Conservation (phyloP, 2,888 invertebrate genomes). For the Scaptomyza flava region DNA sequence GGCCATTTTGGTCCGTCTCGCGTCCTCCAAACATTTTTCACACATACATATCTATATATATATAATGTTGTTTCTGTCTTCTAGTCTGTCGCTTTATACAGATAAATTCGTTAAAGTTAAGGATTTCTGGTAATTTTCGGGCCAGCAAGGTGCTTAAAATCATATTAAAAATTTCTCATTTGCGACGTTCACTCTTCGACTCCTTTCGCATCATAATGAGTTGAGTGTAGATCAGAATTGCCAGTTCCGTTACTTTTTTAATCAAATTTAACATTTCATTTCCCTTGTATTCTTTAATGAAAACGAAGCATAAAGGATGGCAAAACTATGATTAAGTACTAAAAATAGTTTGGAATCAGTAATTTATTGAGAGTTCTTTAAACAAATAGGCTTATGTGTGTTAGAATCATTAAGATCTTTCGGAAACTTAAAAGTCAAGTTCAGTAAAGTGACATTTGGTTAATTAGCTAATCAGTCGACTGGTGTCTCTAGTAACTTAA, state of each 20-base stretch:
- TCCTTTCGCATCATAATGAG: slow-evolving; percentile 1
- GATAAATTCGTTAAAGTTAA: slow-evolving; percentile 40
- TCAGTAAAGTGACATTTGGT: not conserved
- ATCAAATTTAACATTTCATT: not conserved
- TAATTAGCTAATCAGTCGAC: not conserved
- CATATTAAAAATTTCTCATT: slow-evolving; percentile 56
- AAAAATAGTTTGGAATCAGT: too few species aligned
- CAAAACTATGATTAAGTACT: not conserved
- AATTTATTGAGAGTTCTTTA: too few species aligned
- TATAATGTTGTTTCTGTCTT: slow-evolving; percentile 1
- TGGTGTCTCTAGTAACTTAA: slow-evolving; percentile 20
- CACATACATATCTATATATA: not conserved
- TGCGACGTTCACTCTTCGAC: not conserved
- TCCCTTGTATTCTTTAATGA: not conserved
- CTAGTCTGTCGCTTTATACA: slow-evolving; percentile 11
- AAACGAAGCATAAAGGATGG: not conserved
- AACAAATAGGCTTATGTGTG: too few species aligned
- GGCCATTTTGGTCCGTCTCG: slow-evolving; percentile 24
- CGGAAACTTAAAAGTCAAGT: not conserved
- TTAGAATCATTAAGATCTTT: too few species aligned
- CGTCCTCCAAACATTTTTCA: slow-evolving; percentile 17
- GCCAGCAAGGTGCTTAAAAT: slow-evolving; percentile 30
- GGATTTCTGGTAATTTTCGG: slow-evolving; percentile 64
- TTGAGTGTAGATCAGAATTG: slow-evolving; percentile 1
- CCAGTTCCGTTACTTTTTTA: slow-evolving; percentile 1